These are phyloP conservation scores for Phylloscopus whistleri DNA, from an alignment of 2,113 vertebrate genomes.

Conservation along the genomic window DNA sequence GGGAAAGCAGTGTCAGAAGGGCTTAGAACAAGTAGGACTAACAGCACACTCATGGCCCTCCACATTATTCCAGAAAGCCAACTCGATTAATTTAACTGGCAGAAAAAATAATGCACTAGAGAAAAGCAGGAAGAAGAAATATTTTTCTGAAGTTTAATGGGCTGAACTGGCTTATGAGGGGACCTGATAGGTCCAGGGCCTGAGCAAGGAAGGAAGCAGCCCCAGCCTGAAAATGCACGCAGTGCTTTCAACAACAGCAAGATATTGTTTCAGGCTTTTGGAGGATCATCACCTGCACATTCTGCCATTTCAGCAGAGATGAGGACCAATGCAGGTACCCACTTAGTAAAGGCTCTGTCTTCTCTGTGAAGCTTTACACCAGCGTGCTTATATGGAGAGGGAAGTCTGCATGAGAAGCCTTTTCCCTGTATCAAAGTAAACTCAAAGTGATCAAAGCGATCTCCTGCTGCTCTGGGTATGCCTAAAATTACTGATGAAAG, in stretches of 20 bases:
- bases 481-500: neutral
- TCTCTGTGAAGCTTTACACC: neutral
- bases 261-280: neutral
- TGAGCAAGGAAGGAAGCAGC: neutral
- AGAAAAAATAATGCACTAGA: neutral
- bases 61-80: neutral
- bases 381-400: neutral
- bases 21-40: neutral
- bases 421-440: neutral
- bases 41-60: neutral
- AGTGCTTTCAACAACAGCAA: neutral
- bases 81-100: neutral
- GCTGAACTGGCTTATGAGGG: neutral
- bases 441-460: neutral
- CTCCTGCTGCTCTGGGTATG: neutral
- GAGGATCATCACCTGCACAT: neutral
- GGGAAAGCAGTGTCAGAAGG: neutral
- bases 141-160: neutral
- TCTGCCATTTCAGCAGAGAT: neutral
- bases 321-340: neutral
- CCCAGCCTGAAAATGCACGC: neutral
- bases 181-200: neutral
- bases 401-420: neutral
- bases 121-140: neutral
- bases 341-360: neutral